Conservation (phyloP, 2,888 invertebrate species). For the Morinoia aosen region DNA sequence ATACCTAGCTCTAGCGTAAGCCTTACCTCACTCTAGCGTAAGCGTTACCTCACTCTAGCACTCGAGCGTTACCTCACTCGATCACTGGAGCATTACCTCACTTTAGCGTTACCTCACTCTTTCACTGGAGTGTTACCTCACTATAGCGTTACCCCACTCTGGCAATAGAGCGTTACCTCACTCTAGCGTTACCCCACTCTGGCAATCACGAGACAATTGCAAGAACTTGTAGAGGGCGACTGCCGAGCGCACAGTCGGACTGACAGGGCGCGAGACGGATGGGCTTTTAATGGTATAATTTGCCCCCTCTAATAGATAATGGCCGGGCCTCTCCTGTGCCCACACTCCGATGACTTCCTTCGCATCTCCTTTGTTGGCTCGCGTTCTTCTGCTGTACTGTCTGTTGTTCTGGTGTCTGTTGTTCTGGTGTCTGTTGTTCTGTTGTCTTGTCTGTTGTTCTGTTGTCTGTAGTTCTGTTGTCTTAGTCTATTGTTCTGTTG, state of each 20-base stretch:
- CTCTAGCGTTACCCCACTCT: neutral
- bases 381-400: neutral
- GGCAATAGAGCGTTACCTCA: too few relatives aligned
- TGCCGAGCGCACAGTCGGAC: neutral
- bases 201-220: constrained; percentile 23
- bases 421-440: neutral
- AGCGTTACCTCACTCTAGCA: too few relatives aligned
- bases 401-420: neutral
- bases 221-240: constrained; percentile 2
- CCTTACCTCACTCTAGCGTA: too few relatives aligned
- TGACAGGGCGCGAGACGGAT: constrained; percentile 2
- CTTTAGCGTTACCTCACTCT: too few relatives aligned
- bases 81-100: too few relatives aligned
- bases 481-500: too few relatives aligned
- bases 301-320: constrained; percentile 40
- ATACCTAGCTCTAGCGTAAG: too few relatives aligned
- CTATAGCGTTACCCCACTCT: too few relatives aligned
- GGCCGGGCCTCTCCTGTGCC: neutral
- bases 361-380: neutral
- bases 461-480: too few relatives aligned
- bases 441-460: too few relatives aligned
- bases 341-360: neutral
- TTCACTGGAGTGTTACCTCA: too few relatives aligned
- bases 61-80: too few relatives aligned
- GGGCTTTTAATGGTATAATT: constrained; percentile 27